Conservation (phyloP, 2,797 vertebrate genomes). For the Tangara arthus region DNA sequence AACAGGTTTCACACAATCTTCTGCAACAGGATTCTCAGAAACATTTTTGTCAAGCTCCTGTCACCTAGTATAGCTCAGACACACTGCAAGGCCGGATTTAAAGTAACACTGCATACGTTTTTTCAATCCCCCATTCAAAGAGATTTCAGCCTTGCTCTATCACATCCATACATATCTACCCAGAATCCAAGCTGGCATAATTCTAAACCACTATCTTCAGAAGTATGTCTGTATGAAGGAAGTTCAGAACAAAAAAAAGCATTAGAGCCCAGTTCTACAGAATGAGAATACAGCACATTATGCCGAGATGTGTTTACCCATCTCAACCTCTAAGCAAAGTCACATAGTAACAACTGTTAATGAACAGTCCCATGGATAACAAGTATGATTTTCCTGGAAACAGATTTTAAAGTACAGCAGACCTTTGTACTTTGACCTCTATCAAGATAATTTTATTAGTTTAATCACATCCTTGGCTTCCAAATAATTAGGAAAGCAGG, state of each 20-base stretch:
- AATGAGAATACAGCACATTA: background rate
- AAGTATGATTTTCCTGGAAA: background rate
- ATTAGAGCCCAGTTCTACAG: background rate
- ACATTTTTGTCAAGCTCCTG: background rate
- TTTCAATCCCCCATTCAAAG: background rate
- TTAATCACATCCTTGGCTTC: background rate
- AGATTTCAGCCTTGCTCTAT: background rate
- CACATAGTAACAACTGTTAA: background rate
- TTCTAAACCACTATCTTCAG: background rate
- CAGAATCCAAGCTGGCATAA: background rate
- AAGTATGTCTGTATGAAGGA: background rate
- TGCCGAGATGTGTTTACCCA: background rate
- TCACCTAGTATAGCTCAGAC: background rate
- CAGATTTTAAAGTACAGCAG: background rate
- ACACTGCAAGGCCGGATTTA: background rate
- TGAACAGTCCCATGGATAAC: background rate
- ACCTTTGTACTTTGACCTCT: background rate
- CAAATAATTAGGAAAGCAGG: background rate
- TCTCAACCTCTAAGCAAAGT: background rate
- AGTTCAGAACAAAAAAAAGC: background rate
- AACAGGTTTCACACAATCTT: background rate
- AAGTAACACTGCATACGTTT: rapidly evolving
- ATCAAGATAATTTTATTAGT: background rate
- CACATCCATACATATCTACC: background rate
- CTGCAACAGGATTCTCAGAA: background rate